phyloP scores from a whole-genome alignment of 2,888 invertebrate genomes.

The Mystacides longicornis region DNA sequence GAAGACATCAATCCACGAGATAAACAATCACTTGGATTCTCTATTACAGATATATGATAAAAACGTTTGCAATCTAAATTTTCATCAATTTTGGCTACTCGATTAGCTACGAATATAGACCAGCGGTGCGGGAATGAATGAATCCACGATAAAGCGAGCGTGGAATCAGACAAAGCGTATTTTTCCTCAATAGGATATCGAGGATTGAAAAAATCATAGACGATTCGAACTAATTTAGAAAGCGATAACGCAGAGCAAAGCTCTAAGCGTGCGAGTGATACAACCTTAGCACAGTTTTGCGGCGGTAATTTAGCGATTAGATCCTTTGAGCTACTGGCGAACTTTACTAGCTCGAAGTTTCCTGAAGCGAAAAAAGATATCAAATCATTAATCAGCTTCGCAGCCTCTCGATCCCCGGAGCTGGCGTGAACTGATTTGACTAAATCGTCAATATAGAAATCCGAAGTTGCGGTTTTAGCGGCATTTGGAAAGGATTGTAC shows the following conservation, averaged over 20 bases:
- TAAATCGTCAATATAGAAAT: no score
- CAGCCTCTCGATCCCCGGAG: no score
- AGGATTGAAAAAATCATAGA: not conserved
- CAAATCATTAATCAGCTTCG: no score
- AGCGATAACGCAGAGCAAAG: not conserved
- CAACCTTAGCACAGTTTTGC: not conserved
- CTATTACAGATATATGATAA: not conserved
- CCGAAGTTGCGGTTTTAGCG: no score
- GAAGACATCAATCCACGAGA: not conserved
- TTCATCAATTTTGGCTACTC: not conserved
- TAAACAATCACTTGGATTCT: slow-evolving; percentile 1
- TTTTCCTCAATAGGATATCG: not conserved
- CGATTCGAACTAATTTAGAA: slow-evolving; percentile 5
- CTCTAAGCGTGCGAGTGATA: not conserved
- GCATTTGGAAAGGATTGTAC: no score
- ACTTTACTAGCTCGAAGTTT: no score
- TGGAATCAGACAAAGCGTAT: slow-evolving; percentile 1
- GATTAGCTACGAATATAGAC: not conserved
- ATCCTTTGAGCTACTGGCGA: no score
- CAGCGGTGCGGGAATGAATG: slow-evolving; percentile 3
- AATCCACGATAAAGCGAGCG: not conserved
- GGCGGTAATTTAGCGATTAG: no score
- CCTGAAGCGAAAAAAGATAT: no score
- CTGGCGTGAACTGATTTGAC: no score
- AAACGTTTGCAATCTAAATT: slow-evolving; percentile 2